Evolutionary conservation across 2,888 invertebrate genomes (phyloP).

Genomic region (Cryptosula pallasiana): DNA sequence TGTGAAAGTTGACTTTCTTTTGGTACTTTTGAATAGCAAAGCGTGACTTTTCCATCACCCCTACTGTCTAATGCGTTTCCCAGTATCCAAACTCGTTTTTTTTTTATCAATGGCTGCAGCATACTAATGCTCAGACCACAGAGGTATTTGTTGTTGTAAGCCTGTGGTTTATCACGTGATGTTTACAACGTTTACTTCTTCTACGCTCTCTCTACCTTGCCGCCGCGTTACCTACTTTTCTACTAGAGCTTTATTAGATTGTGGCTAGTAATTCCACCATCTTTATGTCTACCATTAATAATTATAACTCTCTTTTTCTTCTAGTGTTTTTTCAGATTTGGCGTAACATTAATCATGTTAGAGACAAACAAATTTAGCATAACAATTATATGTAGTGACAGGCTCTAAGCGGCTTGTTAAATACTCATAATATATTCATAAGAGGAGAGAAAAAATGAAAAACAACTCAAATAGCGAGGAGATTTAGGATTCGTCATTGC

Average conservation of each 20-base stretch:
- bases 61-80: background rate
- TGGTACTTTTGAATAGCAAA: no score
- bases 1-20: no score
- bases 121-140: slow-evolving; percentile 17
- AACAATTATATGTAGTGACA: background rate
- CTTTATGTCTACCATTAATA: background rate
- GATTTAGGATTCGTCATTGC: no score
- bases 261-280: background rate
- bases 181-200: slow-evolving; percentile 11
- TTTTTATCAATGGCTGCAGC: background rate
- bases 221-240: background rate
- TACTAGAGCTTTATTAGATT: background rate
- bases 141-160: slow-evolving; percentile 22
- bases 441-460: background rate
- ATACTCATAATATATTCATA: background rate
- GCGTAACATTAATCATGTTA: background rate
- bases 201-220: background rate
- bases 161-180: slow-evolving; percentile 23
- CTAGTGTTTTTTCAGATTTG: background rate
- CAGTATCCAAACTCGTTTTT: background rate
- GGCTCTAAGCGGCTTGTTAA: background rate
- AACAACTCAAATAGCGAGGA: no score
- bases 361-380: background rate
- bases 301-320: background rate
- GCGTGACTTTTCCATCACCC: background rate